Evolutionary conservation across 2,797 vertebrate genomes (phyloP).

Genomic region (Hapalemur alaotrensis): DNA sequence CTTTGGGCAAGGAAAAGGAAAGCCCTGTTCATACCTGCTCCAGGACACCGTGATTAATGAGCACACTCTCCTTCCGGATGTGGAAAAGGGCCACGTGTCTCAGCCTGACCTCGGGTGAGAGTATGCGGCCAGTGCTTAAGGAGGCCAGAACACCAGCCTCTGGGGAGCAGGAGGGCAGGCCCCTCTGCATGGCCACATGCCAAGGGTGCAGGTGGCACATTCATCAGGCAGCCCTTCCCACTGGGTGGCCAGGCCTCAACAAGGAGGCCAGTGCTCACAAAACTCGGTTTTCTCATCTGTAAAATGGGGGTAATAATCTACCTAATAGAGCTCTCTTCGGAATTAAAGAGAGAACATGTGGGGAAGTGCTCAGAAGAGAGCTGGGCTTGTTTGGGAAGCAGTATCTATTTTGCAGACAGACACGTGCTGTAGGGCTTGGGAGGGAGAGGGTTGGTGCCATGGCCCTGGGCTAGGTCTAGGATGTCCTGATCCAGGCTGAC

Average conservation of each 20-base stretch:
- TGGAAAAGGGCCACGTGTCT: too few relatives aligned
- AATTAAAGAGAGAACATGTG: rapidly evolving
- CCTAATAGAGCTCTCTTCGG: rapidly evolving
- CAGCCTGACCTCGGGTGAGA: background rate
- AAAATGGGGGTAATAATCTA: background rate
- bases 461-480: too few relatives aligned
- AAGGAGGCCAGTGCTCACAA: background rate
- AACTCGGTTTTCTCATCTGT: background rate
- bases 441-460: rapidly evolving
- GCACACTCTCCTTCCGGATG: background rate
- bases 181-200: background rate
- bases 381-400: background rate
- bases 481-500: background rate
- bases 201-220: background rate
- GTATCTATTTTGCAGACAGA: background rate
- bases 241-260: background rate
- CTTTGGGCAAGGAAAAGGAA: background rate
- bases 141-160: background rate
- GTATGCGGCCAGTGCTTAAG: background rate
- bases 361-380: too few relatives aligned
- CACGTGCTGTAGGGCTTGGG: background rate
- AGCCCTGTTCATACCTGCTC: background rate
- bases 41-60: background rate
- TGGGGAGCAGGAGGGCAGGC: background rate
- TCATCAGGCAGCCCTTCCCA: background rate